These are phyloP conservation scores for Drosophila birchii DNA, from an alignment of 2,888 invertebrate species.

Conservation along the genomic window DNA sequence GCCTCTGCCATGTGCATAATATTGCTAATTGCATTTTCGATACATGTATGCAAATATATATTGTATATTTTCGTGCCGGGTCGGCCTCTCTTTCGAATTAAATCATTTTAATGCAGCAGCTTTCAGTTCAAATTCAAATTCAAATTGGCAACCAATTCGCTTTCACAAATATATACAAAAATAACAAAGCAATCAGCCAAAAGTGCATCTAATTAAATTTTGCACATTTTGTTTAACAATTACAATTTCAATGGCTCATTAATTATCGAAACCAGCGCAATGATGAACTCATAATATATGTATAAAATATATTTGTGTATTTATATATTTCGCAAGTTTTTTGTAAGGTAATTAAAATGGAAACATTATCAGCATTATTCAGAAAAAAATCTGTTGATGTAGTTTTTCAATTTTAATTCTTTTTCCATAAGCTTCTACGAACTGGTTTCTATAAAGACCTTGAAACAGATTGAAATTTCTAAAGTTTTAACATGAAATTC, in stretches of 20 bases:
- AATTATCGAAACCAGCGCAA: constrained; percentile 26
- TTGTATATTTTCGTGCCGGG: constrained; percentile 44
- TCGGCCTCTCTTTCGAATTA: constrained; percentile 28
- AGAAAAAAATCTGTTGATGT: background rate
- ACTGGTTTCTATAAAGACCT: background rate
- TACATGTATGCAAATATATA: background rate
- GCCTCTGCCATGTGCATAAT: constrained; percentile 37
- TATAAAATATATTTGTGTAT: background rate
- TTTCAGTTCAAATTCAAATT: constrained; percentile 46
- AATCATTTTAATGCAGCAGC: constrained; percentile 61
- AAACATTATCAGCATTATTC: background rate
- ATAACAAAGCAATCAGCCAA: constrained; percentile 39
- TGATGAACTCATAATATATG: constrained; percentile 2
- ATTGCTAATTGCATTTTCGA: constrained; percentile 70
- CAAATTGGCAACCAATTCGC: constrained; percentile 39
- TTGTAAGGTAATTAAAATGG: constrained; percentile 4
- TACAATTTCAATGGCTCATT: constrained; percentile 47
- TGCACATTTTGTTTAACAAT: constrained; percentile 43
- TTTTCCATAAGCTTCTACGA: background rate
- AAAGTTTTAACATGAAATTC: background rate
- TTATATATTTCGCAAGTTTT: constrained; percentile 4
- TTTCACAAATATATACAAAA: constrained; percentile 23
- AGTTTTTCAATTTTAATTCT: background rate
- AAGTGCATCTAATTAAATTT: constrained; percentile 52
- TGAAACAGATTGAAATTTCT: background rate